phyloP scores from a whole-genome alignment of 2,888 invertebrate genomes.

The Lypha dubia region DNA sequence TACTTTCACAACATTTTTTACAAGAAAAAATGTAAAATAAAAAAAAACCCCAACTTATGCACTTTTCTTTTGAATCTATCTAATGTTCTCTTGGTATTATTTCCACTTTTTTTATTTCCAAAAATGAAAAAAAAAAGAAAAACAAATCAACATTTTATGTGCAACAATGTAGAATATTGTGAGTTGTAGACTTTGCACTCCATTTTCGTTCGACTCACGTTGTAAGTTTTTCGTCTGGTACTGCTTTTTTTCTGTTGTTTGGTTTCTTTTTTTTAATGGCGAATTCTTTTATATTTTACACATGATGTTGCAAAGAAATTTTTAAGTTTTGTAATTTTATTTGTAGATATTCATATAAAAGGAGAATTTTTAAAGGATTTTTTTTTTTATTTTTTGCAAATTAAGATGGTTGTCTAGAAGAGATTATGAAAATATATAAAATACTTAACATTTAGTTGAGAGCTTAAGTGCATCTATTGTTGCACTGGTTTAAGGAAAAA shows the following conservation, averaged over 20 bases:
- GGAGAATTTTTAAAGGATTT: constrained; percentile 5
- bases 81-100: constrained; percentile 9
- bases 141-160: constrained; percentile 27
- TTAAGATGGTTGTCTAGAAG: not conserved
- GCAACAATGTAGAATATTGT: constrained; percentile 22
- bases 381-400: too few relatives aligned
- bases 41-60: constrained; percentile 33
- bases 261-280: not conserved
- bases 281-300: constrained; percentile 1
- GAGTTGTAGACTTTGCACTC: constrained; percentile 47
- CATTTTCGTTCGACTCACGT: constrained; percentile 30
- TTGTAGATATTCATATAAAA: not conserved
- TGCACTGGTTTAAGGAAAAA: not conserved
- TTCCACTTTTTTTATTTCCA: constrained; percentile 4
- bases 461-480: not conserved
- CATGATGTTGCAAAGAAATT: constrained; percentile 23
- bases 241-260: too few relatives aligned
- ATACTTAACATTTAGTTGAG: not conserved
- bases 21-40: not conserved
- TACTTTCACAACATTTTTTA: constrained; percentile 4
- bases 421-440: not conserved
- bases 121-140: too few relatives aligned
- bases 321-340: constrained; percentile 14
- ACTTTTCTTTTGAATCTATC: constrained; percentile 43
- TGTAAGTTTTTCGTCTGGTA: constrained; percentile 24